Percentiles rank a stretch among this genome's conserved stretches.
Evolutionary conservation across 2,888 invertebrate genomes (phyloP).

Genomic region (Abscondita cerata): DNA sequence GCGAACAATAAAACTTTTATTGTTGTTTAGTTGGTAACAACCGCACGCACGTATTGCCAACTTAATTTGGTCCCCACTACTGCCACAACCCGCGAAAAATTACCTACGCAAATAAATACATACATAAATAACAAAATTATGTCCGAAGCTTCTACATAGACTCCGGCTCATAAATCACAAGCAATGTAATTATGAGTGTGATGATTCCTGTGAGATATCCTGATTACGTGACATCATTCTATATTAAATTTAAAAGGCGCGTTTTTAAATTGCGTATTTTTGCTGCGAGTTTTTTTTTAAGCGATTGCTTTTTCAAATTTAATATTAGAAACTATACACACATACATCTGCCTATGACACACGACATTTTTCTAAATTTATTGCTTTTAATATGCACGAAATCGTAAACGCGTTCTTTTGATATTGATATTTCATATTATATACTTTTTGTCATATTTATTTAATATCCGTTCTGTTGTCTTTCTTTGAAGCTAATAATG

Average conservation of each 20-base stretch:
- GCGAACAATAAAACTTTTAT: slow-evolving; percentile 21
- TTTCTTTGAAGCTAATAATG: slow-evolving; percentile 6
- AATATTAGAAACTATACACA: slow-evolving; percentile 25
- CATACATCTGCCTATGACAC: slow-evolving; percentile 28
- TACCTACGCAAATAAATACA: too few relatives aligned
- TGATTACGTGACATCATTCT: slow-evolving; percentile 57
- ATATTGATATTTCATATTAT: slow-evolving; percentile 36
- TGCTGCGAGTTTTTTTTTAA: slow-evolving; percentile 4
- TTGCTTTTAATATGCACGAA: slow-evolving; percentile 35
- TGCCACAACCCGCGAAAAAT: too few relatives aligned
- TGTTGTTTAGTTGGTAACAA: neutral
- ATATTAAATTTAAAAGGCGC: slow-evolving; percentile 56
- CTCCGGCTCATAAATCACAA: slow-evolving; percentile 49
- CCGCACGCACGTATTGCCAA: too few relatives aligned
- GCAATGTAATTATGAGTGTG: slow-evolving; percentile 53
- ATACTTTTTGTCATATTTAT: slow-evolving; percentile 25
- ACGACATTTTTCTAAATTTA: slow-evolving; percentile 24
- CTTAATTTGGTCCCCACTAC: too few relatives aligned
- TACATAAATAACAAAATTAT: too few relatives aligned
- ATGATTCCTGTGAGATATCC: slow-evolving; percentile 56
- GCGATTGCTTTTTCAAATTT: slow-evolving; percentile 3
- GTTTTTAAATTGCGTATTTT: slow-evolving; percentile 29
- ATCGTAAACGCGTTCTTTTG: slow-evolving; percentile 33
- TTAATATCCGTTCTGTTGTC: slow-evolving; percentile 25
- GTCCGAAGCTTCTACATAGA: too few relatives aligned